Evolutionary conservation across 2,113 vertebrate species (phyloP).

Genomic region (Oryzias celebensis): DNA sequence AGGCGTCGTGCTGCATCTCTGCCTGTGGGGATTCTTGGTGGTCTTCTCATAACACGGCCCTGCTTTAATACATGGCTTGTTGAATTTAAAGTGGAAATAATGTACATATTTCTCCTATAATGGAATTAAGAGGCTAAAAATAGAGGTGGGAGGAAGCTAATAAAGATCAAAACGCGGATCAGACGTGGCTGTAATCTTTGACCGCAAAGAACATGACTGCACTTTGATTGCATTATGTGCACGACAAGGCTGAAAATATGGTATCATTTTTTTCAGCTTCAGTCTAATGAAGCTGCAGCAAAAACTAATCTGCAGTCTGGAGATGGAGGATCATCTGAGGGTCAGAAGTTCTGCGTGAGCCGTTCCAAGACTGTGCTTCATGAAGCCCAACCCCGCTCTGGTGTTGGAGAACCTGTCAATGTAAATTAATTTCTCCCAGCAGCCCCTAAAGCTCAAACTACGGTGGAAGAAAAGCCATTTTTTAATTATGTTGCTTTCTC

Average conservation of each 20-base stretch:
- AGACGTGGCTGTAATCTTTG: slow-evolving; percentile 32
- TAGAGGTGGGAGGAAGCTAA: slow-evolving; percentile 22
- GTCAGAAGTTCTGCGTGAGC: neutral
- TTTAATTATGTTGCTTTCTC: neutral
- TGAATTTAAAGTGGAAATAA: slow-evolving; percentile 57
- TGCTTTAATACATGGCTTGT: slow-evolving; percentile 43
- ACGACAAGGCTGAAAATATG: slow-evolving; percentile 10
- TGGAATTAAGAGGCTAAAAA: slow-evolving; percentile 28
- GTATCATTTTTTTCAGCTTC: neutral
- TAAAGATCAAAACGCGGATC: slow-evolving; percentile 28
- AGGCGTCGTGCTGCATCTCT: neutral
- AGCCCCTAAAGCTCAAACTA: neutral
- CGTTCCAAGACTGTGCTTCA: fast-evolving
- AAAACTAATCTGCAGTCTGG: neutral
- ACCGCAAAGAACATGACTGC: slow-evolving; percentile 15
- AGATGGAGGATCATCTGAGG: neutral
- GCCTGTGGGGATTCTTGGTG: slow-evolving; percentile 33
- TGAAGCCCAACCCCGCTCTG: neutral
- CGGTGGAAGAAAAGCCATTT: neutral
- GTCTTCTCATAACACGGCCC: slow-evolving; percentile 50
- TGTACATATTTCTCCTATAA: slow-evolving; percentile 30
- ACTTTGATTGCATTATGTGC: slow-evolving; percentile 22
- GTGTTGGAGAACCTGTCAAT: neutral
- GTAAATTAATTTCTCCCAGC: neutral
- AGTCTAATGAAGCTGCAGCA: neutral